These are phyloP conservation scores for Platysternon megacephalum DNA, from an alignment of 2,113 vertebrate species.

Conservation along the genomic window DNA sequence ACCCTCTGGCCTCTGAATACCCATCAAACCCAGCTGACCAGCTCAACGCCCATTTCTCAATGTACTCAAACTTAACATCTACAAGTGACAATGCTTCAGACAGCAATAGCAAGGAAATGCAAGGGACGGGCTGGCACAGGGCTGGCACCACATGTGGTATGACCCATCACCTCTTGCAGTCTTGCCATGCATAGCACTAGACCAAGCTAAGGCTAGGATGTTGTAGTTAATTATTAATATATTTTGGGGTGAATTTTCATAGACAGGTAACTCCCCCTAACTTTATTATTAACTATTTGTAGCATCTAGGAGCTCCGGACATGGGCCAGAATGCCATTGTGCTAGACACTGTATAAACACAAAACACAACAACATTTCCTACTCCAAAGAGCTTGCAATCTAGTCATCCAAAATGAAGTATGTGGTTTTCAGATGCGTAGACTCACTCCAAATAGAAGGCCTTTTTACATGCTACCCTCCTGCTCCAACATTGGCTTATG, in stretches of 20 bases:
- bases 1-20: not conserved
- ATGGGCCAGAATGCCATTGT: fast-evolving
- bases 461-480: not conserved
- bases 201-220: no score
- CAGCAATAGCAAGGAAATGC: not conserved
- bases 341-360: not conserved
- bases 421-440: not conserved
- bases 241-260: not conserved
- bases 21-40: not conserved
- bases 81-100: not conserved
- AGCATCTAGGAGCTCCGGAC: not conserved
- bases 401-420: not conserved
- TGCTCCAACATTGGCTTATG: not conserved
- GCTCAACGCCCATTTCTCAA: not conserved
- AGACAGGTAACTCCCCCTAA: not conserved
- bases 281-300: not conserved
- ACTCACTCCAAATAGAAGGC: not conserved
- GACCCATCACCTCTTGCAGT: not conserved
- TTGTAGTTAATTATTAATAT: not conserved
- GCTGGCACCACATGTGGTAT: not conserved
- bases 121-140: not conserved
- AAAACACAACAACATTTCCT: not conserved
- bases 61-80: not conserved
- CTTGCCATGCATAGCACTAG: not conserved
- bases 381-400: not conserved